phyloP scores from a whole-genome alignment of 2,888 invertebrate species.

The Yponomeuta cagnagella region DNA sequence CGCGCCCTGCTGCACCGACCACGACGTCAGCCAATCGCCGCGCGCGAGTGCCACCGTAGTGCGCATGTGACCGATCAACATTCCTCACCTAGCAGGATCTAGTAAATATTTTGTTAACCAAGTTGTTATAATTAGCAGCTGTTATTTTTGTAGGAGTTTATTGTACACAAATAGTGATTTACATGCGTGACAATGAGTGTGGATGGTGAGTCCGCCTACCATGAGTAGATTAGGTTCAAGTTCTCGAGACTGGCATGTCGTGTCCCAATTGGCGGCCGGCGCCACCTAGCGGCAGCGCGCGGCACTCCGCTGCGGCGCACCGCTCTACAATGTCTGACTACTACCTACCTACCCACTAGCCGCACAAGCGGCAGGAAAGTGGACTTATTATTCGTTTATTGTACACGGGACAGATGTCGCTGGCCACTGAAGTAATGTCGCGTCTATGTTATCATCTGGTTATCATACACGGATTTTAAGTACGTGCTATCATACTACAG shows the following conservation, averaged over 20 bases:
- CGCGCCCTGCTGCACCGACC: conserved; percentile 35
- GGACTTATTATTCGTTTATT: too few relatives aligned
- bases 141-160: neutral
- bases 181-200: conserved; percentile 42
- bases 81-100: neutral
- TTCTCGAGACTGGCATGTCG: neutral
- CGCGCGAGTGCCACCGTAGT: conserved; percentile 40
- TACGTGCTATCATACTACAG: too few relatives aligned
- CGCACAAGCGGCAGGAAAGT: too few relatives aligned
- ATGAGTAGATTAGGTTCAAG: neutral
- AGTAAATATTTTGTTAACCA: conserved; percentile 21
- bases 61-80: conserved; percentile 54
- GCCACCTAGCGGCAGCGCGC: neutral
- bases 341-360: neutral
- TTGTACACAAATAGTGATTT: conserved; percentile 21
- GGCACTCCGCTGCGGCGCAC: neutral
- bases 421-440: too few relatives aligned
- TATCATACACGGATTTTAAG: too few relatives aligned
- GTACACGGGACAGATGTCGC: too few relatives aligned
- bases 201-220: conserved; percentile 44
- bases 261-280: neutral
- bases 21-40: conserved; percentile 41
- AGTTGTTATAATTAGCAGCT: conserved; percentile 20
- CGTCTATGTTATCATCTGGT: too few relatives aligned
- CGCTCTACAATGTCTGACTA: neutral